Conservation (phyloP, 2,797 vertebrate species). For the Ibycter americanus region DNA sequence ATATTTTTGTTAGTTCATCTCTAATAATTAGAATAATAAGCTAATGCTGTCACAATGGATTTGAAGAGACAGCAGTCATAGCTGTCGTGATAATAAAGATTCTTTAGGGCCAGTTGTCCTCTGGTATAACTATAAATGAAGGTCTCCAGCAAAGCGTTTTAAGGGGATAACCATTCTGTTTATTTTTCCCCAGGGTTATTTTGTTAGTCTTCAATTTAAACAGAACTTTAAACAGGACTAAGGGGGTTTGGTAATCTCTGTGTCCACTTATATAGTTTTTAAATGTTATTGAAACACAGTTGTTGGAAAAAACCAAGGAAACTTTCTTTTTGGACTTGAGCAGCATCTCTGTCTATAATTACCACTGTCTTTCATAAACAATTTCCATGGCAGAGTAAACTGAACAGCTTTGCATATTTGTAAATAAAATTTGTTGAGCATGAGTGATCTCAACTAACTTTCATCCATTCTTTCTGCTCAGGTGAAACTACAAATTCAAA, state of each 20-base stretch:
- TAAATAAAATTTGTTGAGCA: neutral
- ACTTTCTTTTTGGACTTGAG: neutral
- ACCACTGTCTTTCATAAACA: neutral
- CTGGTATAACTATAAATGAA: neutral
- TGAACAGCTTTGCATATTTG: conserved; percentile 4
- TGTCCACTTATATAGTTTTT: neutral
- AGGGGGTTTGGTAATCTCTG: neutral
- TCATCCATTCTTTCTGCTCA: neutral
- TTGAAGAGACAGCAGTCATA: neutral
- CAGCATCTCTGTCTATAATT: neutral
- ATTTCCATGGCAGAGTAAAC: conserved; percentile 1
- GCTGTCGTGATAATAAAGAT: neutral
- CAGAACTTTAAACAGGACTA: neutral
- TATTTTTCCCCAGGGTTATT: neutral
- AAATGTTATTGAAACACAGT: neutral
- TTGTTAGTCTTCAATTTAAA: neutral
- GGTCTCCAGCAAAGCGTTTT: neutral
- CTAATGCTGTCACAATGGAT: neutral
- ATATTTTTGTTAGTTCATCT: neutral
- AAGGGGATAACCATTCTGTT: neutral
- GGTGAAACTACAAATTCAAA: neutral
- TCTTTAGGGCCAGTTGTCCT: neutral
- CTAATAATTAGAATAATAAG: neutral
- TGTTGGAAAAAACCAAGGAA: neutral
- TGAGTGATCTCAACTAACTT: conserved; percentile 22